Conservation (phyloP, 2,888 invertebrate genomes). For the Pinctada fucata region DNA sequence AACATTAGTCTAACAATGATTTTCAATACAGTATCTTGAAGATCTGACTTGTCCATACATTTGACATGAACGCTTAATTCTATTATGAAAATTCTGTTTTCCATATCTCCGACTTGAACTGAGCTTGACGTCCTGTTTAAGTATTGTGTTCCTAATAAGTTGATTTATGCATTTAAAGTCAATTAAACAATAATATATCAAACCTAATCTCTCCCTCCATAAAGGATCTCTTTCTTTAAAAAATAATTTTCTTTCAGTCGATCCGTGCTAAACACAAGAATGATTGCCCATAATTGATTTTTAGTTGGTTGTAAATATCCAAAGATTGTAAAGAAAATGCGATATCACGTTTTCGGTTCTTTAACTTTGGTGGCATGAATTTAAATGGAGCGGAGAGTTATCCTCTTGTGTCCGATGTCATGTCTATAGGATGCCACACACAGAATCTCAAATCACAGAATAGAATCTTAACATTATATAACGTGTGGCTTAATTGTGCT, state of each 20-base stretch:
- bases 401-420: background rate
- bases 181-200: conserved; percentile 9
- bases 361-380: background rate
- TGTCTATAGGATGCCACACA: too few species aligned
- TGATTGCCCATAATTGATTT: conserved; percentile 22
- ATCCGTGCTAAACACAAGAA: conserved; percentile 2
- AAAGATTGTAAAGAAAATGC: background rate
- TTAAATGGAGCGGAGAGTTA: background rate
- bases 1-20: background rate
- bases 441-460: too few species aligned
- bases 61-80: conserved; percentile 2
- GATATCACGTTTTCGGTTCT: conserved; percentile 1
- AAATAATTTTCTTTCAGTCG: background rate
- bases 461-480: too few species aligned
- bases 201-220: background rate
- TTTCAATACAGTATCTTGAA: background rate
- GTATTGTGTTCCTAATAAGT: background rate
- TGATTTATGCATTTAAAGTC: conserved; percentile 7
- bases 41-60: background rate
- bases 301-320: conserved; percentile 7
- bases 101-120: background rate
- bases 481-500: too few species aligned
- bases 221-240: conserved; percentile 5
- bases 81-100: conserved; percentile 1
- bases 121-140: background rate